These are phyloP conservation scores for Cremastinae sp. DNA, from an alignment of 2,888 invertebrate genomes.

Conservation along the genomic window DNA sequence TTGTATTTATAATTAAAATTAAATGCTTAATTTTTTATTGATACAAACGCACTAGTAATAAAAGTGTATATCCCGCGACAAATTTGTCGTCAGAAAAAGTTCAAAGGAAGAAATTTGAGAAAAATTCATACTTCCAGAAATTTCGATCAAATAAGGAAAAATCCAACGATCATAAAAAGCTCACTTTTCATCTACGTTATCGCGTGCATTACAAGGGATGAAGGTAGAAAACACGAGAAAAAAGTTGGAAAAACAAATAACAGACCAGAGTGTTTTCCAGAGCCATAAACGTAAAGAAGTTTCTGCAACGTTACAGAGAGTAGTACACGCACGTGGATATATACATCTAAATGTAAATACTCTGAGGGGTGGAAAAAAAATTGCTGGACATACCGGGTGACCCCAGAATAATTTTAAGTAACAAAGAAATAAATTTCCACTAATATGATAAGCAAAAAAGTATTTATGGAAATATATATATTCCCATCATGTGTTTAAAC, in stretches of 20 bases:
- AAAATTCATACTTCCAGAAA: not conserved
- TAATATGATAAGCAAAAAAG: too few relatives aligned
- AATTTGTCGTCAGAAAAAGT: not conserved
- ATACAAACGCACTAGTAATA: too few relatives aligned
- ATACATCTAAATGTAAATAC: not conserved
- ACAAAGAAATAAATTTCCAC: too few relatives aligned
- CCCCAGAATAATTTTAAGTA: too few relatives aligned
- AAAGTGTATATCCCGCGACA: too few relatives aligned
- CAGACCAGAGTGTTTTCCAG: not conserved
- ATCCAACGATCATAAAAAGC: slow-evolving; percentile 4
- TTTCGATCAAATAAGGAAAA: not conserved
- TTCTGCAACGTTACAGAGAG: slow-evolving; percentile 2
- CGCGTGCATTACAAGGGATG: not conserved
- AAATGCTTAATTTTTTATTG: too few relatives aligned
- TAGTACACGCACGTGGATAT: slow-evolving; percentile 6
- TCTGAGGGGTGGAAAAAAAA: too few relatives aligned
- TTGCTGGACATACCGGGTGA: too few relatives aligned
- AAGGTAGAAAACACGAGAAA: not conserved
- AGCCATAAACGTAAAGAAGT: slow-evolving; percentile 10
- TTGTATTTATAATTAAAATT: too few relatives aligned
- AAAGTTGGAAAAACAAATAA: slow-evolving; percentile 21
- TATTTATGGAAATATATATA: too few relatives aligned
- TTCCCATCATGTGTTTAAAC: too few relatives aligned
- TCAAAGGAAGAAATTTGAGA: not conserved
- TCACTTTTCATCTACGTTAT: slow-evolving; percentile 7